Percentiles rank a stretch among this genome's conserved stretches.
Evolutionary conservation across 2,888 invertebrate genomes (phyloP).

Genomic region (Sarcophaga caerulescens): DNA sequence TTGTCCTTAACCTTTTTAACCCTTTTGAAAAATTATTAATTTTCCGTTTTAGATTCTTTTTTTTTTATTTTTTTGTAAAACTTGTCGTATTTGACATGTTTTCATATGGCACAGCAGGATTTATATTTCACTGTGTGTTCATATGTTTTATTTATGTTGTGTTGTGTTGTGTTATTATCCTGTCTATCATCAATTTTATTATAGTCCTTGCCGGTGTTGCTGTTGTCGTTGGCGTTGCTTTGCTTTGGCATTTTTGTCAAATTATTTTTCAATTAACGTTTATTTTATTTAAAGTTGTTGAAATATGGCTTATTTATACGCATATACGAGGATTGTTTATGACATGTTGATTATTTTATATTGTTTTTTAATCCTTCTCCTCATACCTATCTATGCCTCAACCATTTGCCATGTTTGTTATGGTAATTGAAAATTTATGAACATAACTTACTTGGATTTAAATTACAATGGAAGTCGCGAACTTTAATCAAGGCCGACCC

Average conservation of each 20-base stretch:
- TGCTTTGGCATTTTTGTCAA: slow-evolving; percentile 68
- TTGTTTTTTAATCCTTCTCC: not conserved
- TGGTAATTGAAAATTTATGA: not conserved
- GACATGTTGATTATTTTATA: slow-evolving; percentile 64
- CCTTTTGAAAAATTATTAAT: not conserved
- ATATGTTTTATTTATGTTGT: slow-evolving; percentile 39
- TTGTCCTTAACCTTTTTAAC: not conserved
- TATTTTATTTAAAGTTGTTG: slow-evolving; percentile 27
- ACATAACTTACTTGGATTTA: not conserved
- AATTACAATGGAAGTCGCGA: too few species aligned
- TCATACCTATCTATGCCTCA: not conserved
- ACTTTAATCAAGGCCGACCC: too few species aligned
- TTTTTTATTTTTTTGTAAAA: not conserved
- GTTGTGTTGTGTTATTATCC: slow-evolving; percentile 33
- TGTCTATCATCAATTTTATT: slow-evolving; percentile 62
- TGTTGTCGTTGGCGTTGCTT: slow-evolving; percentile 47
- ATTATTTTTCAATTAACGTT: slow-evolving; percentile 77
- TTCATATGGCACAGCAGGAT: slow-evolving; percentile 63
- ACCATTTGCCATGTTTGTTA: not conserved
- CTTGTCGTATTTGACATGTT: slow-evolving; percentile 54
- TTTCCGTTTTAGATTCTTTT: not conserved
- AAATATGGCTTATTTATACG: slow-evolving; percentile 41
- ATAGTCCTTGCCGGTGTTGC: slow-evolving; percentile 21
- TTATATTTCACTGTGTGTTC: slow-evolving; percentile 23
- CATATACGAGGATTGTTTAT: slow-evolving; percentile 59